Percentiles rank a stretch among this genome's conserved stretches.
Evolutionary conservation across 1,140 invertebrate species (phyloP).

Genomic region (Drosophila bifasciata): DNA sequence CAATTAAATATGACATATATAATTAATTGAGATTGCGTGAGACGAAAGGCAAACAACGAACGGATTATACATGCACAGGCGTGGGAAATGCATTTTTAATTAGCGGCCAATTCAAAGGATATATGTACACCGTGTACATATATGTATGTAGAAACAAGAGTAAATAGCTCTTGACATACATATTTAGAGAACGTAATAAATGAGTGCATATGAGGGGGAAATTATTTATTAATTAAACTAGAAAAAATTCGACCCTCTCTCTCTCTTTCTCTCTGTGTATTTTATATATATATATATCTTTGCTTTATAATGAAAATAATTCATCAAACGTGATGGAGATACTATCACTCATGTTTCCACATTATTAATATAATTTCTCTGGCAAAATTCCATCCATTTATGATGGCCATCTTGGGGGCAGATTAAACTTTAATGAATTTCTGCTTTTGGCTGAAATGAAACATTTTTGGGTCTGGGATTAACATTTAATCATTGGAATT

Average conservation of each 20-base stretch:
- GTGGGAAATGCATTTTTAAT: constrained; percentile 74
- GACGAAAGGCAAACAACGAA: constrained; percentile 50
- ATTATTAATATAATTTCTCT: not conserved
- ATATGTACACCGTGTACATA: not conserved
- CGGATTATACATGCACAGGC: constrained; percentile 1
- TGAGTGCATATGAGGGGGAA: not conserved
- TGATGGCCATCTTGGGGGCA: constrained; percentile 4
- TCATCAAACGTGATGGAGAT: constrained; percentile 25
- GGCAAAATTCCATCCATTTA: constrained; percentile 13
- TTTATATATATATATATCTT: no score
- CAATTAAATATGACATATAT: constrained; percentile 81
- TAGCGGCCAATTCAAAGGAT: constrained; percentile 51
- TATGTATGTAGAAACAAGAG: not conserved
- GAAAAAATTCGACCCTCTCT: not conserved
- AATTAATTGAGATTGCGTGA: constrained; percentile 64
- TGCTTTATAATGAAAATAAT: constrained; percentile 20
- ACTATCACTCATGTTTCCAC: constrained; percentile 8
- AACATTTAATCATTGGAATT: constrained; percentile 33
- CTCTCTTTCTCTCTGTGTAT: not conserved
- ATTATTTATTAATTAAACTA: constrained; percentile 18
- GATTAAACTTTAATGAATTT: constrained; percentile 43
- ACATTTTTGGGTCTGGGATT: constrained; percentile 5
- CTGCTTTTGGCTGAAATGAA: not conserved
- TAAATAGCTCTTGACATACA: no score
- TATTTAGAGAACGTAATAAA: constrained; percentile 2